These are phyloP conservation scores for Callaeas wilsoni DNA, from an alignment of 2,113 vertebrate species.

Conservation along the genomic window DNA sequence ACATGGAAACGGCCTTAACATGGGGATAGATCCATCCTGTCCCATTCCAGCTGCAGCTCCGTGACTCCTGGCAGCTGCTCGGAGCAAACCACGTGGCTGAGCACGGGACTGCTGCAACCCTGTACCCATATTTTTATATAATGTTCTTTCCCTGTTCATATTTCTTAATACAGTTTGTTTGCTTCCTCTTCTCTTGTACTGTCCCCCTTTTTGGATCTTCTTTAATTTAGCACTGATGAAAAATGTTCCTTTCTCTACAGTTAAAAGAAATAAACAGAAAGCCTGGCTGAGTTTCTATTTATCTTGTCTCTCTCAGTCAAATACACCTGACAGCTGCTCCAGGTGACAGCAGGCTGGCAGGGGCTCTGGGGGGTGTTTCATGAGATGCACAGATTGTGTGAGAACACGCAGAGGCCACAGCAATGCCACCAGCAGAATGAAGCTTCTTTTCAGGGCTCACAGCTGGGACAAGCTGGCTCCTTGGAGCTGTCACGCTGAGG, in stretches of 20 bases:
- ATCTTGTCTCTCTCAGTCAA: neutral
- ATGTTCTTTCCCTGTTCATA: neutral
- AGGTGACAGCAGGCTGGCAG: neutral
- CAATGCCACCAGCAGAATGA: neutral
- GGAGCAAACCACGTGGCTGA: rapidly evolving
- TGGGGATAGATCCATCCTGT: neutral
- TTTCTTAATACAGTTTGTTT: neutral
- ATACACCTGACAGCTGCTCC: neutral
- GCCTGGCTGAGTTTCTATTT: neutral
- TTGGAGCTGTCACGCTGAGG: neutral
- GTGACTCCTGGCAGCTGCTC: neutral
- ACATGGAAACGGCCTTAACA: rapidly evolving
- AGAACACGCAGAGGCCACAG: neutral
- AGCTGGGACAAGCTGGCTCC: neutral
- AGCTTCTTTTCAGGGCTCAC: rapidly evolving
- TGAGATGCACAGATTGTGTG: rapidly evolving
- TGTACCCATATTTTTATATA: neutral
- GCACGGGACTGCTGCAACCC: neutral
- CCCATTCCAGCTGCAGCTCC: neutral
- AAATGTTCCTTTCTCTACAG: neutral
- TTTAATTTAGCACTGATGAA: neutral
- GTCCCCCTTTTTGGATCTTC: neutral
- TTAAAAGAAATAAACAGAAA: neutral
- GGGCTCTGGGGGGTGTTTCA: rapidly evolving
- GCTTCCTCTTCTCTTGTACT: neutral